A percentile compares a stretch with the other conserved stretches of the same genome.
These are phyloP conservation scores for Philereme transversata DNA, from an alignment of 2,888 invertebrate species.

Conservation along the genomic window DNA sequence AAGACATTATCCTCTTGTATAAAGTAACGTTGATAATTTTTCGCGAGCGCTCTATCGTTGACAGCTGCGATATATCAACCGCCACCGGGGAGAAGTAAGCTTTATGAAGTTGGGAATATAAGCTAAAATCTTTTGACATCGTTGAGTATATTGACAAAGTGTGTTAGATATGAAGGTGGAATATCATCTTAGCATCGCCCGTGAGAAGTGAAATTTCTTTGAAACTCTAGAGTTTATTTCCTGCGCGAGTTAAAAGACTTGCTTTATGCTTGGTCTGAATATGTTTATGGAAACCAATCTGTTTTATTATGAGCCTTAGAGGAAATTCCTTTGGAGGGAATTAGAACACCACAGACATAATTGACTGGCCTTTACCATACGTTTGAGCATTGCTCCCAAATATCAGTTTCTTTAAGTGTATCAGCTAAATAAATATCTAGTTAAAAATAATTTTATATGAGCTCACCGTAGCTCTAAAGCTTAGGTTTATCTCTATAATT, in stretches of 20 bases:
- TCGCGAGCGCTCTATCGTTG: constrained; percentile 55
- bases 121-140: constrained; percentile 27
- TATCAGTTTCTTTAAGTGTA: too few species aligned
- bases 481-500: constrained; percentile 12
- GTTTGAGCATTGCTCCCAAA: too few species aligned
- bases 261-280: constrained; percentile 11
- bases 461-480: not conserved
- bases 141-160: constrained; percentile 27
- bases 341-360: too few species aligned
- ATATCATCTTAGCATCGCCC: constrained; percentile 27
- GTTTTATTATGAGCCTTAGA: too few species aligned
- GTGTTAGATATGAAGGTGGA: constrained; percentile 22
- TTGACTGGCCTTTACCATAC: too few species aligned
- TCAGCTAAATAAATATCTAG: too few species aligned
- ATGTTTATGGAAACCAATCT: not conserved
- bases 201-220: constrained; percentile 24
- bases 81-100: constrained; percentile 45
- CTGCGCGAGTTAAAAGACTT: not conserved
- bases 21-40: constrained; percentile 60
- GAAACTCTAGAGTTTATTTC: constrained; percentile 26
- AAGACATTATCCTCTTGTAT: constrained; percentile 54
- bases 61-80: constrained; percentile 63
- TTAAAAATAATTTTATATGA: constrained; percentile 10
- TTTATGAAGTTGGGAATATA: constrained; percentile 37
- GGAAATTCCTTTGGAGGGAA: too few species aligned